Conservation (phyloP, 37 sponge, comb jelly and placozoan genomes). For the Spongia lamella region DNA sequence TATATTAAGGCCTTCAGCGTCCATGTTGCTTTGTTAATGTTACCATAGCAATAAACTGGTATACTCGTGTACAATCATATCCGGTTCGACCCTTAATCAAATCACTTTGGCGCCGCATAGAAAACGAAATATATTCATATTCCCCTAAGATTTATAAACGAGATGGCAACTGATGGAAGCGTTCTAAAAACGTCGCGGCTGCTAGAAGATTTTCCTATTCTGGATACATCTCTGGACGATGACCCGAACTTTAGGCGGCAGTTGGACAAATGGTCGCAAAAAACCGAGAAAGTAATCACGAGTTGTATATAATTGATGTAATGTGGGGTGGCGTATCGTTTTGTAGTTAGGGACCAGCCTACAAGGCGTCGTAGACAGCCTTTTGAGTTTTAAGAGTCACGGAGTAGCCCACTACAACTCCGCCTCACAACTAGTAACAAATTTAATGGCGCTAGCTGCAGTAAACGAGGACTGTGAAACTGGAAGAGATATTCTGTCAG, state of each 20-base stretch:
- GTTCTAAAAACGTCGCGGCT: conserved; percentile 47
- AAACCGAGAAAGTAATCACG: conserved; percentile 57
- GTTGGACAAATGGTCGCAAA: conserved; percentile 54
- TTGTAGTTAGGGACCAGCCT: neutral
- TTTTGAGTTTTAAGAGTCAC: neutral
- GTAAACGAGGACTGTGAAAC: no score
- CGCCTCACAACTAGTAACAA: no score
- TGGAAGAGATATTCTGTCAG: no score
- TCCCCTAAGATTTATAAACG: neutral
- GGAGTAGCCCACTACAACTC: neutral
- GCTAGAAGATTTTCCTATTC: conserved; percentile 63
- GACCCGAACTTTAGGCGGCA: conserved; percentile 64
- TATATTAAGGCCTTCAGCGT: conserved; percentile 57
- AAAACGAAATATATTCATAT: neutral
- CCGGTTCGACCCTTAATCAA: neutral
- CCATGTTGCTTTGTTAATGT: conserved; percentile 66
- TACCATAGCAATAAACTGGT: conserved; percentile 25
- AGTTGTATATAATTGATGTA: neutral
- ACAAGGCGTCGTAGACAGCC: neutral
- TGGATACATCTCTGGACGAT: conserved; percentile 62
- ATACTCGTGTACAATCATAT: neutral
- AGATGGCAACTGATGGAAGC: conserved; percentile 1
- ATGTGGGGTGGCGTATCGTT: neutral
- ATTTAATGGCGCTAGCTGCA: no score
- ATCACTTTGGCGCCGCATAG: neutral